phyloP scores from a whole-genome alignment of 2,797 vertebrate genomes.

The Apogon hyalosoma region DNA sequence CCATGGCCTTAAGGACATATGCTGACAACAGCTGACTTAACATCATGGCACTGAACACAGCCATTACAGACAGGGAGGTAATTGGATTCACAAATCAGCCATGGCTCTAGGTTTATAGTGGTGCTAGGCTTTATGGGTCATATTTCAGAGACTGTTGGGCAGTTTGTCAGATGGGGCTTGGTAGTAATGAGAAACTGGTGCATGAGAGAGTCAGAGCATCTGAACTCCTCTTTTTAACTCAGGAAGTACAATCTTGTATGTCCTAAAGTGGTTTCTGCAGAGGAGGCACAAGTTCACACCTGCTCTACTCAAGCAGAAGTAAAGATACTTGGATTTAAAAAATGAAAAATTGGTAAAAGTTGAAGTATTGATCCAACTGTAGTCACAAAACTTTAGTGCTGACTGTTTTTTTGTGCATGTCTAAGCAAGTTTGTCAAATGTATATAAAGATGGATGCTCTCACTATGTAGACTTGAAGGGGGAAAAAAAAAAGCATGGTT shows the following conservation, averaged over 20 bases:
- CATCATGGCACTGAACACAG: conserved; percentile 81
- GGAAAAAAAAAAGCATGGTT: no score
- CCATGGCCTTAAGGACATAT: conserved; percentile 62
- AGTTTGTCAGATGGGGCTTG: conserved; percentile 69
- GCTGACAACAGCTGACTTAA: conserved; percentile 82
- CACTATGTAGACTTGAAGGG: no score
- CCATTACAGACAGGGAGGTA: conserved; percentile 83
- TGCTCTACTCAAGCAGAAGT: not conserved
- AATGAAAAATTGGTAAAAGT: no score
- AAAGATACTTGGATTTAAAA: no score
- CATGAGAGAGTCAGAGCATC: conserved; percentile 37
- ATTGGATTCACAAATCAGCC: conserved; percentile 88
- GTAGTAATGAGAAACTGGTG: conserved; percentile 54
- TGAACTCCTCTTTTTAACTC: conserved; percentile 14
- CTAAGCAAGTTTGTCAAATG: no score
- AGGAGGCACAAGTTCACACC: not conserved
- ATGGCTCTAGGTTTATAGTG: conserved; percentile 80
- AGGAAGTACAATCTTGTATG: conserved; percentile 7
- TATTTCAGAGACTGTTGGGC: conserved; percentile 79
- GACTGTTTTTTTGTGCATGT: no score
- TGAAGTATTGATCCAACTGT: no score
- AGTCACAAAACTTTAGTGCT: no score
- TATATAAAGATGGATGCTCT: no score
- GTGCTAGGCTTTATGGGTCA: conserved; percentile 75
- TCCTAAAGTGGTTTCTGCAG: conserved; percentile 1